Evolutionary conservation across 2,888 invertebrate genomes (phyloP), one percentile per base, ranked within the genome.

Genomic region (Caenorhabditis doughertyi): DNA sequence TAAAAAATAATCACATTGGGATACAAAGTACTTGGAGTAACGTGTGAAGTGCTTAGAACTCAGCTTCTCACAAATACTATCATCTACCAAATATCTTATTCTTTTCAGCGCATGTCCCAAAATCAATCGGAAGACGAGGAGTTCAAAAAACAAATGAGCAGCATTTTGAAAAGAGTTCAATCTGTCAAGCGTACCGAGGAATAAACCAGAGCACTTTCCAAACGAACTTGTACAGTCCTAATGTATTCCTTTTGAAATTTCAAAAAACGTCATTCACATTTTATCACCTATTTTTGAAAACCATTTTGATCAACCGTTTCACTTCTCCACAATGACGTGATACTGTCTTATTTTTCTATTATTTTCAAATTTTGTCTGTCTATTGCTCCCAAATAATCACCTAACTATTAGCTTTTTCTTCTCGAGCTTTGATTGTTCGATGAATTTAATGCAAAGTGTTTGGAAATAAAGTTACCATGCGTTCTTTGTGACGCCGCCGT

Each of bases 121-220:
- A 82, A 65, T 27, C 89, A 90, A 62, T 84, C 84, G 25, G 91
- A 91, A 79, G 91, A 91, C 76, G 87, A 87, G 62, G 91, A 91
- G 23, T 91, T 90, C 88, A 89, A 90, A 44, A 81, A 86, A 65
- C 88, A 91, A 70, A 85, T 91, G 74, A 85, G 65, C 53, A 83
- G 62, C 58, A 85, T 90, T 29, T 81, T 90, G 56, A 84, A 84
- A 29, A 83, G 85, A 70, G 88, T 90, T n/a, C 84, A 87, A 72
- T 80, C 85, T 51, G 83, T 83, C 49, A 83, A 81, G 32, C 67
- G 79, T 32, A 67, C 65, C 53, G 58, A 72, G 67, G 60, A 67
- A 68, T 67, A 79, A 62, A 32, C 42, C 49, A 65, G n/a, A 27
- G 42, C 8, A 47, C 58, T 47, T 65, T 58, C 49, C 21, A 21